Base-by-base conservation (phyloP, 2,888 invertebrate species). In the Oithona nana region DNA sequence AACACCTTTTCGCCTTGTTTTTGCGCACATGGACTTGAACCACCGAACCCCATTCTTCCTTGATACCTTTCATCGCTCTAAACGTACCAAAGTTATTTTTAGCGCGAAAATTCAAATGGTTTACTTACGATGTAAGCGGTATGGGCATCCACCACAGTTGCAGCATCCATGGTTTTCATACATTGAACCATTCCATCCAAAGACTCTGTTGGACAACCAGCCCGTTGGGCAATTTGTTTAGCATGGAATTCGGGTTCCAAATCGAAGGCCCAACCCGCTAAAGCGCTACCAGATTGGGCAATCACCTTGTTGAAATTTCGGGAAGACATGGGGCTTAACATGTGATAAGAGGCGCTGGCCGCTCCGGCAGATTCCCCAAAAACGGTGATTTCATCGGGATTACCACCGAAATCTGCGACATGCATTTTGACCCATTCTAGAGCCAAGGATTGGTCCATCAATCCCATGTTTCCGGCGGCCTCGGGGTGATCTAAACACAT, bases 241-340 rank as follows among this genome's bases (percentile, higher is more conserved):
- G 59, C 59, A 59, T 48, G 39, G 16, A 8, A 22, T 22, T 22
- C 39, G 11, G 59, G 59, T 22, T 48, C 39, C 3, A n/a, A 20
- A 22, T 59, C 59, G 20, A 59, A 31, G 20, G 59, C 59, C 59
- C 59, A 59, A 48, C 59, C 39, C 22, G 59, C n/a, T 11, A 59
- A 22, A 48, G 59, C 59, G 22, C 48, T 48, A 26, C 59, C 59
- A 31, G 59, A 59, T 20, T 59, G 48, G 22, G 24, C 59, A 59
- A 59, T 59, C 4, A n/a, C 22, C 26, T 48, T 16, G 22, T 31
- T 22, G 49, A 59, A 59, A n/a, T 26, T n/a, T 3, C 49, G 11
- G 11, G 31, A 11, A 22, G 48, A n/a, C 24, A 48, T 16, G 6
- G 59, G 59, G 13, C 31, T 31, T 2, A 59, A n/a, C 48, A 39